Evolutionary conservation across 2,113 vertebrate species (phyloP).

Genomic region (Syngnathus scovelli): DNA sequence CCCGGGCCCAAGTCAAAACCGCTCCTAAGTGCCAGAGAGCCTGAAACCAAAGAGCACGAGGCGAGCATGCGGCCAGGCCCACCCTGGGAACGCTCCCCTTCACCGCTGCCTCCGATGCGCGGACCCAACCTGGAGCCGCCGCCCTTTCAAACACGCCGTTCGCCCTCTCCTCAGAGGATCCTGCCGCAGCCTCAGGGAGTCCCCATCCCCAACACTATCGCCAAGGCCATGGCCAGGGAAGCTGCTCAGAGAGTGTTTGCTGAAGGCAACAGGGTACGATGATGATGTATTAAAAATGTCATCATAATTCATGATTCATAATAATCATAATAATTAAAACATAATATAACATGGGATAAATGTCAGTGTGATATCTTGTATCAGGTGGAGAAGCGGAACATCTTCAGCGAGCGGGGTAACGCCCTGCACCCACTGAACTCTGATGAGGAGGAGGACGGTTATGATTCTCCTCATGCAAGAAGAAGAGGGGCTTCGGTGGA

Average conservation of each 20-base stretch:
- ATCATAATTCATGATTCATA: too few species aligned
- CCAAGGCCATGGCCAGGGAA: slow-evolving; percentile 95
- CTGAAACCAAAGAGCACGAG: slow-evolving; percentile 91
- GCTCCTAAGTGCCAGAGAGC: slow-evolving; percentile 85
- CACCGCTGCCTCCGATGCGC: slow-evolving; percentile 64
- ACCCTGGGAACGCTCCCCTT: slow-evolving; percentile 80
- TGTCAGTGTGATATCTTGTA: slow-evolving; percentile 3
- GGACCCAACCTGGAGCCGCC: slow-evolving; percentile 81
- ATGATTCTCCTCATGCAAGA: slow-evolving; percentile 75
- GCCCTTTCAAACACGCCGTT: slow-evolving; percentile 74
- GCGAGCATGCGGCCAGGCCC: slow-evolving; percentile 67
- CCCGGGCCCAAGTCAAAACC: slow-evolving; percentile 80
- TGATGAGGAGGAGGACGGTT: slow-evolving; percentile 86
- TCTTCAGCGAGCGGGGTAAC: slow-evolving; percentile 79
- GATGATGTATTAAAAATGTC: too few species aligned
- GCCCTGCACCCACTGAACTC: slow-evolving; percentile 76
- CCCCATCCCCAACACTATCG: slow-evolving; percentile 83
- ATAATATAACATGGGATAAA: background rate
- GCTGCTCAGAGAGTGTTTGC: slow-evolving; percentile 86
- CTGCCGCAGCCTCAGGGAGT: slow-evolving; percentile 93
- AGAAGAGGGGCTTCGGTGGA: slow-evolving; percentile 88
- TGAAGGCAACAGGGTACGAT: slow-evolving; percentile 81
- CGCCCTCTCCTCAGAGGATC: slow-evolving; percentile 89
- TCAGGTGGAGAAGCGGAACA: slow-evolving; percentile 87
- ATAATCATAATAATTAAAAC: background rate